These are phyloP conservation scores for Sebastolobus alascanus DNA, from an alignment of 2,797 vertebrate genomes.

Conservation along the genomic window DNA sequence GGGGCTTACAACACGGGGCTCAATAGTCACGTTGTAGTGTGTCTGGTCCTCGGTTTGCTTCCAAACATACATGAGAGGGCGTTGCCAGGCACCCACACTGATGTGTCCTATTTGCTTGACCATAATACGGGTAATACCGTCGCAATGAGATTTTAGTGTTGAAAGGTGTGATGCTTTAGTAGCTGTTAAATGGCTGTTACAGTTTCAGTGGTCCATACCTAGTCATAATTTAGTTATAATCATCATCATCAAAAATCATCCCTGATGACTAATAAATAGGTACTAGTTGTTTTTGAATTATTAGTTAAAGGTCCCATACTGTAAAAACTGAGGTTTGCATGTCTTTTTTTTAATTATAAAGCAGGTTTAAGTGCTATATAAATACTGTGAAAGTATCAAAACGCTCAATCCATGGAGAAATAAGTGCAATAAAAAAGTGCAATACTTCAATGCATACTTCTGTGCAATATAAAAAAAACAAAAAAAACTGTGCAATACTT, in stretches of 20 bases:
- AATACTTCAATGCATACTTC: too few species aligned
- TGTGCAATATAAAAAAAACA: too few species aligned
- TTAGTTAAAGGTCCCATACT: neutral
- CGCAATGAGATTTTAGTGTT: neutral
- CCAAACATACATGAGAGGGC: constrained; percentile 59
- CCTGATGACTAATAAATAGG: neutral
- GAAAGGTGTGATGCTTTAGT: too few species aligned
- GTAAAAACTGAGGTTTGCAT: too few species aligned
- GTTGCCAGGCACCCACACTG: neutral
- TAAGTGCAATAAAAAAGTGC: too few species aligned
- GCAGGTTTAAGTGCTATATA: too few species aligned
- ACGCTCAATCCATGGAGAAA: too few species aligned
- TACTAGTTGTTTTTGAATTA: neutral
- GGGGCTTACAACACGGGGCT: constrained; percentile 72
- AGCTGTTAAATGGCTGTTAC: neutral
- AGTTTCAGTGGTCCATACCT: neutral
- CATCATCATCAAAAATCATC: neutral
- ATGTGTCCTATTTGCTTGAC: neutral
- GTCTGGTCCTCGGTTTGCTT: constrained; percentile 61
- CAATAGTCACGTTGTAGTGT: constrained; percentile 76
- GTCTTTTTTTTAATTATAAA: too few species aligned
- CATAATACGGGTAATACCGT: neutral
- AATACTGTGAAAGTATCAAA: too few species aligned
- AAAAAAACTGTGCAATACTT: too few species aligned
- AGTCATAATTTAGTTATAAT: neutral